A percentile compares a stretch with the other conserved stretches of the same genome.
Evolutionary conservation across 2,113 vertebrate genomes (phyloP).

Genomic region (Apaloderma vittatum): DNA sequence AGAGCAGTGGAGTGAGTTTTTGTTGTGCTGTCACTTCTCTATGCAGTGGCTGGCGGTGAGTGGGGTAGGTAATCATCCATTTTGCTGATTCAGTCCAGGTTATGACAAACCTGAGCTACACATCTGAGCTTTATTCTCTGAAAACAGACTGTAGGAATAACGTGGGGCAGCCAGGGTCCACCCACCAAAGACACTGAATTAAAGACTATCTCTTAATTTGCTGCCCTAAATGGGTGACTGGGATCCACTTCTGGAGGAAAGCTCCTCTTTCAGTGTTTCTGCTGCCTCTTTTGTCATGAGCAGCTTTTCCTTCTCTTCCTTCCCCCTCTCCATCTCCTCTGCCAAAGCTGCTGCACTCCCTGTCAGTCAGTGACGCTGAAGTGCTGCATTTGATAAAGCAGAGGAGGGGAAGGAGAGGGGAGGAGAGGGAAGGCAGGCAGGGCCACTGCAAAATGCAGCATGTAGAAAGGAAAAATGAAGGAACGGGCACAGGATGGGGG

Average conservation of each 20-base stretch:
- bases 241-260: neutral
- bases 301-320: conserved; percentile 19
- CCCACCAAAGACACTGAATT: neutral
- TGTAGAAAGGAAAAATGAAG: neutral
- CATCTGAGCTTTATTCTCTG: neutral
- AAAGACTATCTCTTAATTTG: neutral
- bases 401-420: neutral
- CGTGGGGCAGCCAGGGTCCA: neutral
- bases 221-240: neutral
- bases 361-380: conserved; percentile 20
- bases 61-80: neutral
- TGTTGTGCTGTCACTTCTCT: neutral
- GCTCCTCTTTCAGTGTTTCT: neutral
- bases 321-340: neutral
- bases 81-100: conserved; percentile 39
- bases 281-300: neutral
- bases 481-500: fast-evolving
- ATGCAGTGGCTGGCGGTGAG: neutral
- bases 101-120: neutral
- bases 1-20: conserved; percentile 3
- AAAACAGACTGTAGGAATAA: neutral
- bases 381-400: neutral
- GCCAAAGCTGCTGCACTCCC: conserved; percentile 14
- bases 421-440: conserved; percentile 1
- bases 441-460: neutral